Evolutionary conservation across 2,888 invertebrate species (phyloP).

Genomic region (Conops quadrifasciatus): DNA sequence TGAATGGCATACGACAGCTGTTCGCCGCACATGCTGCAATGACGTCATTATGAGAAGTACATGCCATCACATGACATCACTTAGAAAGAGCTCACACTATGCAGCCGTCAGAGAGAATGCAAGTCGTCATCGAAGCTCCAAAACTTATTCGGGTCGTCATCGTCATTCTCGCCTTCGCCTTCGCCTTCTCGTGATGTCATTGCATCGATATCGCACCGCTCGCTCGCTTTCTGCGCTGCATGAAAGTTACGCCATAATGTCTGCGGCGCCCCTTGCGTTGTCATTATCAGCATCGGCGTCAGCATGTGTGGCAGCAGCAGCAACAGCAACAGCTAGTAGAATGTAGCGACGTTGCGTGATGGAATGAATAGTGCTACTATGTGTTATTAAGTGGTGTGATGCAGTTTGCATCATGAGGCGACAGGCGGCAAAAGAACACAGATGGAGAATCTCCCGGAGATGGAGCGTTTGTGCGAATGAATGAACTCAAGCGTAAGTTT

Average conservation of each 20-base stretch:
- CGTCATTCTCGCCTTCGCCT: no score
- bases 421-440: no score
- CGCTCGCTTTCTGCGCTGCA: no score
- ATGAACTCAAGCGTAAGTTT: no score
- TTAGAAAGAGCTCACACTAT: slow-evolving; percentile 20
- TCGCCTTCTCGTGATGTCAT: slow-evolving; percentile 23
- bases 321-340: background rate
- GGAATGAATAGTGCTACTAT: no score
- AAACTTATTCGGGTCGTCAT: no score
- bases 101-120: background rate
- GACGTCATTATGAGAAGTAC: no score
- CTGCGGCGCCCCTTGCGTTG: background rate
- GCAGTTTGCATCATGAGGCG: no score
- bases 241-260: background rate
- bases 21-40: background rate
- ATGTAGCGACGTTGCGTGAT: no score
- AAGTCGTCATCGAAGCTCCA: slow-evolving; percentile 3
- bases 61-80: slow-evolving; percentile 45
- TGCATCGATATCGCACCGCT: slow-evolving; percentile 49
- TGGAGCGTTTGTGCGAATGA: no score
- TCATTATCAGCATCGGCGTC: background rate
- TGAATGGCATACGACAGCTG: background rate
- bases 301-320: background rate
- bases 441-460: no score
- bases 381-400: no score